Percentiles rank a stretch among this genome's conserved stretches.
Conservation (phyloP, 2,797 vertebrate genomes). For the Manis crassicaudata region DNA sequence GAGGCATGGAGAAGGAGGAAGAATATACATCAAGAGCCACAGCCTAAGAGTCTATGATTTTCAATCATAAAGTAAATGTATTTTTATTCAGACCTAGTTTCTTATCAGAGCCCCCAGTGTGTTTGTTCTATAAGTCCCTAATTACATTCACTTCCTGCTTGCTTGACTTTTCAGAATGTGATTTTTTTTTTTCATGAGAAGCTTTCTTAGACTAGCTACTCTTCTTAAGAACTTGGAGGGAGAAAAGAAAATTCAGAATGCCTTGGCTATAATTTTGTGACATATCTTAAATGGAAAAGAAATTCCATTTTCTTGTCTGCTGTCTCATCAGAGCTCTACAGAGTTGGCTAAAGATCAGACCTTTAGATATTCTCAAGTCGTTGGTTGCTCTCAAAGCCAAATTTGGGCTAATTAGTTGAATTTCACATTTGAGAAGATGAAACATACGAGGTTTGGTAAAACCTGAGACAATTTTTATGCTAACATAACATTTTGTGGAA, state of each 20-base stretch:
- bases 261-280: background rate
- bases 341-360: background rate
- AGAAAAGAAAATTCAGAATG: background rate
- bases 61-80: background rate
- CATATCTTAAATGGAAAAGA: background rate
- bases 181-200: background rate
- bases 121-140: background rate
- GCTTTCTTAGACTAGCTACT: background rate
- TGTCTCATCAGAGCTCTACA: background rate
- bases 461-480: background rate
- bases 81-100: conserved; percentile 30
- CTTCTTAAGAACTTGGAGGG: background rate
- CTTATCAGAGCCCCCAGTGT: background rate
- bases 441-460: conserved; percentile 29
- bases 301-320: background rate
- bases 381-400: background rate
- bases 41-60: background rate
- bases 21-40: background rate
- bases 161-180: background rate
- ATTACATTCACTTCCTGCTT: background rate
- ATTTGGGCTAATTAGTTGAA: conserved; percentile 12
- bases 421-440: conserved; percentile 43
- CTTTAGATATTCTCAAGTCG: background rate
- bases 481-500: conserved; percentile 40
- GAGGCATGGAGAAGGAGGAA: background rate